Evolutionary conservation across 2,888 invertebrate genomes (phyloP).

Genomic region (Leptopilina syphax): DNA sequence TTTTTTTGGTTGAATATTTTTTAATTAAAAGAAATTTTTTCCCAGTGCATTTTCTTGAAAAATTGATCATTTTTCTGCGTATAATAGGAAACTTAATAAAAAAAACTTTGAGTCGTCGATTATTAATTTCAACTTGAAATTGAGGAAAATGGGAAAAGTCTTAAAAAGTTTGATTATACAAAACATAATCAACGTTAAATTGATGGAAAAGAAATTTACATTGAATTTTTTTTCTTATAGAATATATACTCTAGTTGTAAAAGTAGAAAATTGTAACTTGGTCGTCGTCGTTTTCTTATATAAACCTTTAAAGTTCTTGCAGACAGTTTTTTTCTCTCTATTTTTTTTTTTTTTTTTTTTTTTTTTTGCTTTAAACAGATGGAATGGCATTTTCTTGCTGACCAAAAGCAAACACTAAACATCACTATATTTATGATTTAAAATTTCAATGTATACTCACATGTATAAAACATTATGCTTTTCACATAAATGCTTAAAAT

Average conservation of each 20-base stretch:
- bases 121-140: constrained; percentile 16
- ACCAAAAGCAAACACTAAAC: constrained; percentile 5
- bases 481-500: neutral
- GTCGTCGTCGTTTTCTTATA: neutral
- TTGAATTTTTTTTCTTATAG: neutral
- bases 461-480: constrained; percentile 14
- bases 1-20: too few relatives aligned
- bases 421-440: constrained; percentile 11
- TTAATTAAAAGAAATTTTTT: too few relatives aligned
- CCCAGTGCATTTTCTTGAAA: neutral
- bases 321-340: neutral
- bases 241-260: constrained; percentile 9
- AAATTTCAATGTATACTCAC: constrained; percentile 11
- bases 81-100: neutral
- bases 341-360: neutral
- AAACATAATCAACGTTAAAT: neutral
- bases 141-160: neutral
- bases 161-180: neutral
- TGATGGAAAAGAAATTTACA: constrained; percentile 15
- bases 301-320: constrained; percentile 6
- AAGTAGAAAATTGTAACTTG: constrained; percentile 31
- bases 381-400: constrained; percentile 22
- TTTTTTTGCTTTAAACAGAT: neutral
- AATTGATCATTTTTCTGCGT: neutral
- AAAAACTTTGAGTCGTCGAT: neutral